Conservation (phyloP, 2,797 vertebrate species). For the Benthosema pterotum region DNA sequence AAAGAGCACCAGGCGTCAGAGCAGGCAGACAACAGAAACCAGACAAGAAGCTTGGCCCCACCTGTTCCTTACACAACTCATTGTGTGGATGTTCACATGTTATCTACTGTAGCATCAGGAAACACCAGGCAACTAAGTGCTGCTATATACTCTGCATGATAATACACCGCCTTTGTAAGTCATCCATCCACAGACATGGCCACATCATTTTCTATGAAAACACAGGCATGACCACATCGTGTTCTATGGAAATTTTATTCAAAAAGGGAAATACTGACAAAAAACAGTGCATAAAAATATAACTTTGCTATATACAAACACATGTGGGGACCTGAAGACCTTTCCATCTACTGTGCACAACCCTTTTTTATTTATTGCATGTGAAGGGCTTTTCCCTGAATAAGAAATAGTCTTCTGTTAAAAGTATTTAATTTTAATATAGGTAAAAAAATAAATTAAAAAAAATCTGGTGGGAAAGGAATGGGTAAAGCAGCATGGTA, state of each 20-base stretch:
- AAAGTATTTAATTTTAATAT: constrained; percentile 40
- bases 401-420: constrained; percentile 44
- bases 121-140: not conserved
- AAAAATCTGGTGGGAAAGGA: constrained; percentile 30
- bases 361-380: constrained; percentile 10
- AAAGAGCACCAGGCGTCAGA: too few relatives aligned
- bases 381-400: constrained; percentile 57
- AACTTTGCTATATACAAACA: constrained; percentile 44
- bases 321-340: constrained; percentile 23
- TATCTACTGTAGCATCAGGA: constrained; percentile 13
- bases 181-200: not conserved
- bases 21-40: not conserved
- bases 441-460: not conserved
- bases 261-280: constrained; percentile 44
- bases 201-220: constrained; percentile 14
- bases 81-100: constrained; percentile 1
- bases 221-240: not conserved
- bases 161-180: not conserved
- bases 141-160: not conserved
- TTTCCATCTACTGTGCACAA: constrained; percentile 49
- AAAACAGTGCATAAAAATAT: constrained; percentile 43
- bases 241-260: constrained; percentile 64
- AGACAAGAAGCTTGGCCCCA: not conserved
- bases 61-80: not conserved
- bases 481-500: constrained; percentile 9